These are phyloP conservation scores for Cynocephalus volans DNA, from an alignment of 2,113 vertebrate genomes.

Conservation along the genomic window DNA sequence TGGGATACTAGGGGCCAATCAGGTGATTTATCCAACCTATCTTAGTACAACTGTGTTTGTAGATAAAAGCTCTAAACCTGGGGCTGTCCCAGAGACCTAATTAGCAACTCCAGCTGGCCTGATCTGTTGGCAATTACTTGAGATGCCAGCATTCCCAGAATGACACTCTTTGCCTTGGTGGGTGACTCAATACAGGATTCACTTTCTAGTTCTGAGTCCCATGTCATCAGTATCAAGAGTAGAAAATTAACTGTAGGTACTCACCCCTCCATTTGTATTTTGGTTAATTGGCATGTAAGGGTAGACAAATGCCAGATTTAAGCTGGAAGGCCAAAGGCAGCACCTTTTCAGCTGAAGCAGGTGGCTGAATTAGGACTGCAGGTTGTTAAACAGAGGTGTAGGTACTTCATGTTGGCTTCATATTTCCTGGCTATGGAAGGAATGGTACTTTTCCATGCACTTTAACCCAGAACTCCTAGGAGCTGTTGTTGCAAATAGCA, in stretches of 20 bases:
- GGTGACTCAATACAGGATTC: neutral
- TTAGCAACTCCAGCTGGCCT: neutral
- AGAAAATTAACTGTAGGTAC: neutral
- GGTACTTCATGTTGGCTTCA: neutral
- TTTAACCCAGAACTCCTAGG: neutral
- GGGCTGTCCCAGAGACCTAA: neutral
- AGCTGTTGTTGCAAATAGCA: neutral
- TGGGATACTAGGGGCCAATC: too few relatives aligned
- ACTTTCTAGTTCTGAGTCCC: neutral
- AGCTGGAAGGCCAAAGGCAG: neutral
- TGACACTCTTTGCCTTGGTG: neutral
- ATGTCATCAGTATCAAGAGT: neutral
- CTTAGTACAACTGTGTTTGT: neutral
- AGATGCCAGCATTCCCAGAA: neutral
- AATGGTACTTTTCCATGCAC: neutral
- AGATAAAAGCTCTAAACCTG: neutral
- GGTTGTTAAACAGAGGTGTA: neutral
- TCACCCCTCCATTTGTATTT: neutral
- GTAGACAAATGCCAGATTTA: too few relatives aligned
- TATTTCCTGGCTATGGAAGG: neutral
- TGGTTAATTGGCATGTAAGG: neutral
- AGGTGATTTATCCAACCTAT: neutral
- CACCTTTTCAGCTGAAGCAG: neutral
- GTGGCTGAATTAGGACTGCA: neutral
- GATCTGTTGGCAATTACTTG: neutral